Percentiles rank a stretch among this genome's conserved stretches.
These are phyloP conservation scores for Pollenia angustigena DNA, from an alignment of 2,888 invertebrate species.

Conservation along the genomic window DNA sequence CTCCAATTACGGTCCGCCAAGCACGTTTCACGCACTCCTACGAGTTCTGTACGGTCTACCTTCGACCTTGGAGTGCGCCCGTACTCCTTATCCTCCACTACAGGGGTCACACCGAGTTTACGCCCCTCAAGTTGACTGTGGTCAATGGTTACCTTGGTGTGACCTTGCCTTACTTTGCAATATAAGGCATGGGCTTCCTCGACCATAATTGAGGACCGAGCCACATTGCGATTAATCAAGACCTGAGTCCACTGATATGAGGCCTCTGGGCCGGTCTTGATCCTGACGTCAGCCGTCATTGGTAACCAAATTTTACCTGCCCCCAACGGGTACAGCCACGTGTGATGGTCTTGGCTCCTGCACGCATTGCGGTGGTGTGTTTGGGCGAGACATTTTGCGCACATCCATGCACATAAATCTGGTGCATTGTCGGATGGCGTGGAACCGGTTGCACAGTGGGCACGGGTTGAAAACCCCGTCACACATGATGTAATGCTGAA, in stretches of 20 bases:
- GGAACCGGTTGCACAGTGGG: neutral
- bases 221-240: neutral
- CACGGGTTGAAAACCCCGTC: constrained; percentile 6
- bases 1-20: too few species aligned
- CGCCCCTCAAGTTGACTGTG: too few species aligned
- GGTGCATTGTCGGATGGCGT: constrained; percentile 1
- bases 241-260: neutral
- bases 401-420: neutral
- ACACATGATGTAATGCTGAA: neutral
- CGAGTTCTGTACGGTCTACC: too few species aligned
- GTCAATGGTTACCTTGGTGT: too few species aligned
- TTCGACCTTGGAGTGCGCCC: too few species aligned
- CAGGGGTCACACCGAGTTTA: too few species aligned
- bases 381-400: constrained; percentile 19
- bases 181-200: too few species aligned
- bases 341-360: constrained; percentile 8
- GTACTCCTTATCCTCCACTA: too few species aligned
- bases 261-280: neutral
- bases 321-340: neutral
- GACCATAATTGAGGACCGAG: too few species aligned
- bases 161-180: too few species aligned
- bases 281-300: neutral
- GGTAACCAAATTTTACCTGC: neutral
- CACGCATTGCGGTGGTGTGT: neutral
- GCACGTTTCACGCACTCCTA: too few species aligned